Conservation (phyloP, 2,797 vertebrate species). For the Girardinus metallicus region DNA sequence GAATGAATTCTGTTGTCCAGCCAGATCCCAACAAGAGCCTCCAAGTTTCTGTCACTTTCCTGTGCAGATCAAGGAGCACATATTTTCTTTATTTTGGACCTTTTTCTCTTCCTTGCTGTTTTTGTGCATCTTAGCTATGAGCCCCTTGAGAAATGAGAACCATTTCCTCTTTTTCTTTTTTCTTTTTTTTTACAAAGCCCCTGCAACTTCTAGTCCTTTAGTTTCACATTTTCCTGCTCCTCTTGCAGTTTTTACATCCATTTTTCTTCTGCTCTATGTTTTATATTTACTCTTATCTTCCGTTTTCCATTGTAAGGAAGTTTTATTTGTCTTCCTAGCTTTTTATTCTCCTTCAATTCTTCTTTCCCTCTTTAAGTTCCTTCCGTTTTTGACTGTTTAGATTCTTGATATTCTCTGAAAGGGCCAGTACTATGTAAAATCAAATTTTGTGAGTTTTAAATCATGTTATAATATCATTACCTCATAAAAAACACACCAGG, state of each 20-base stretch:
- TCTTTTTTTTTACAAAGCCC: background rate
- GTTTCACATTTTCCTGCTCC: background rate
- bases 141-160: background rate
- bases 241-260: background rate
- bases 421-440: no score
- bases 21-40: background rate
- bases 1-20: background rate
- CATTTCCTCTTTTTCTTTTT: background rate
- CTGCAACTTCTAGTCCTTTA: background rate
- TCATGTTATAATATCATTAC: no score
- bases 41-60: background rate
- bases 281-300: background rate
- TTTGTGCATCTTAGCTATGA: slow-evolving; percentile 1
- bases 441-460: no score
- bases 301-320: background rate
- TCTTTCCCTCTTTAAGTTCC: background rate
- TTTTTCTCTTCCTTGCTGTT: background rate
- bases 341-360: background rate
- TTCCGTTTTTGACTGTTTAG: background rate
- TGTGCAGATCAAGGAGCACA: background rate
- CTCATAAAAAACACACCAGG: no score
- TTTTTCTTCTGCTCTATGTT: background rate
- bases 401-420: background rate
- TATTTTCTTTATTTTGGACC: background rate
- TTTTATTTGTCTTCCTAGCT: background rate